Evolutionary conservation across 2,113 vertebrate genomes (phyloP).

Genomic region (Alexandromys fortis): DNA sequence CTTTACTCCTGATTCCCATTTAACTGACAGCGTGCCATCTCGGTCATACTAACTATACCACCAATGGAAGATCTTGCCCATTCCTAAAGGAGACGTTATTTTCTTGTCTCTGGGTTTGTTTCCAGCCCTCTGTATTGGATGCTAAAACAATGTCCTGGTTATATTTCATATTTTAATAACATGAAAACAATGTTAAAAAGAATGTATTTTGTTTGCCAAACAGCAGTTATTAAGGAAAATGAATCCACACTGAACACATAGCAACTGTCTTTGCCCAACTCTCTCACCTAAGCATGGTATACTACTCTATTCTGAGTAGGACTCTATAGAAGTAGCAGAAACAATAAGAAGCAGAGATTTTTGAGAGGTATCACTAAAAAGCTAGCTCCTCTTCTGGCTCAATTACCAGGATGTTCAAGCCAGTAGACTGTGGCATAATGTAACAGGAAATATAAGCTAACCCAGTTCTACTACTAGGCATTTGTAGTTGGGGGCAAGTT

Average conservation of each 20-base stretch:
- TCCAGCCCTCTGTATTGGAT: background rate
- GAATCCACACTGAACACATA: background rate
- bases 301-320: background rate
- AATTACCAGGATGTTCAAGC: background rate
- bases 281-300: accelerated
- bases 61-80: background rate
- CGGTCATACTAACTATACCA: accelerated
- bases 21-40: background rate
- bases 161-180: background rate
- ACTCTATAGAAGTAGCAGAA: background rate
- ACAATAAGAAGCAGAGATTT: too few species aligned
- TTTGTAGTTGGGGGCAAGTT: background rate
- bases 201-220: background rate
- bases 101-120: background rate
- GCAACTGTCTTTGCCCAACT: background rate
- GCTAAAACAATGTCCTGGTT: background rate
- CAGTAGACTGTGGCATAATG: accelerated
- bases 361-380: background rate
- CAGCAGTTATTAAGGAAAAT: background rate
- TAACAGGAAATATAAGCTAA: background rate
- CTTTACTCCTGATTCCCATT: background rate
- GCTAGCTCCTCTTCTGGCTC: background rate
- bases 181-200: background rate
- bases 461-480: background rate
- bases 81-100: background rate